phyloP scores from a whole-genome alignment of 92 coral and sea anemone genomes.

The Desmophyllum pertusum region DNA sequence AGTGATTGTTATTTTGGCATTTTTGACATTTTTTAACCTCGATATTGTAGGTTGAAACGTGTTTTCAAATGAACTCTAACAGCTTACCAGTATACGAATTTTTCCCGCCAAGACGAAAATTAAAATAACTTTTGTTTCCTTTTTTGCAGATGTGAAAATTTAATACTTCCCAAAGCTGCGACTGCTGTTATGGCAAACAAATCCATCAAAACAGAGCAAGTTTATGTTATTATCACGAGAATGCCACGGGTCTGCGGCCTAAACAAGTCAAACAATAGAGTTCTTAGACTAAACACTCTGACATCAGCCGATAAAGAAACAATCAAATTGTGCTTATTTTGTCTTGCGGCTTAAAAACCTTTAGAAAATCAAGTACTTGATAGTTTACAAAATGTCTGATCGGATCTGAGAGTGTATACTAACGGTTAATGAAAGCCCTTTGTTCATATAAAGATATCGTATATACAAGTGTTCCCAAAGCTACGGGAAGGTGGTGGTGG shows the following conservation, averaged over 20 bases:
- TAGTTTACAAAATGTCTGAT: neutral
- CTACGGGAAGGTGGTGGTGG: no score
- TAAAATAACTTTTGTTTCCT: neutral
- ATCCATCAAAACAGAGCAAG: neutral
- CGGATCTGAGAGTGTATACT: neutral
- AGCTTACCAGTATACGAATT: neutral
- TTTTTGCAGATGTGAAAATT: neutral
- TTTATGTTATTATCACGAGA: neutral
- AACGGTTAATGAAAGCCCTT: neutral
- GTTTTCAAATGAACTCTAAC: neutral
- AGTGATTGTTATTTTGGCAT: conserved; percentile 11
- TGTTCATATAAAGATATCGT: neutral
- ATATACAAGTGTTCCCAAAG: neutral
- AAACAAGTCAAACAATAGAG: neutral
- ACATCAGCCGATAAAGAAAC: conserved; percentile 4
- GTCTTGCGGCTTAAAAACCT: neutral
- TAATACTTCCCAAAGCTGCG: neutral
- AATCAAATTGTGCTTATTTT: neutral
- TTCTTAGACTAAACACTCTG: conserved; percentile 14
- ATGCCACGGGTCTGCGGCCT: neutral
- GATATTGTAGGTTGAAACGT: neutral
- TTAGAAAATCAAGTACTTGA: neutral
- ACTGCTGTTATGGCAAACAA: neutral
- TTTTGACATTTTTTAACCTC: conserved; percentile 9
- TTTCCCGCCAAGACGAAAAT: neutral